Evolutionary conservation across 1,140 invertebrate genomes (phyloP), one percentile per base, ranked within the genome.

Genomic region (Atta colombica): DNA sequence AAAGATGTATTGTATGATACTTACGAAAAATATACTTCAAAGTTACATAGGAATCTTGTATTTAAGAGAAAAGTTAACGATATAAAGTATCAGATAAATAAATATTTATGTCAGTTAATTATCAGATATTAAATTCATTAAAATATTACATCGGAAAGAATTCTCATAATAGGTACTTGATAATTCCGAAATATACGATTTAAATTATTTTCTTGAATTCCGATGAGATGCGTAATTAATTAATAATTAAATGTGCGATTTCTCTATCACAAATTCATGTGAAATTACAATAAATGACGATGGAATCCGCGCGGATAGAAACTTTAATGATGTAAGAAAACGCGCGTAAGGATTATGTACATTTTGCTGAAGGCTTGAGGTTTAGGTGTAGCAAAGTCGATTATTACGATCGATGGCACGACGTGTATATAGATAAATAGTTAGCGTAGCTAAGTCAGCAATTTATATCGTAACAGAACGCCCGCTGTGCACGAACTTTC

Each of bases 401-500:
- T 55, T 51, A 51, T 74, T 39, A 45, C 80, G 80, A 84, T 75
- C 69, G 80, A 84, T 84, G 69, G 69, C 69, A 63, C 66, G 31
- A 45, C 66, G 25, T 72, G 72, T 71, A 87, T 45, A 85, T 49
- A 86, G 77, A 86, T 86, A 86, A 82, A 66, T 86, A 86, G 77
- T 77, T 78, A 78, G 60, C 88, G 72, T 31, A 61, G 85, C 75
- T 71, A 87, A 87, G 58, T 77, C 68, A 85, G 63, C 89, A 87
- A 87, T 89, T 89, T 86, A 66, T 90, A 89, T 87, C 77, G 85
- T 28, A 87, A 90, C 85, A 85, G 77, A 63, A 88, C 85, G 49
- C 61, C 55, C 77, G 78, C 85, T 90, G 85, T 80, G 71, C 68
- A 63, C 71, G 63, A 89, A 89, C 85, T 78, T 77, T 86, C 85